Evolutionary conservation across 2,113 vertebrate genomes (phyloP), one percentile per base, ranked within the genome.

Genomic region (Paracanthobrama guichenoti): DNA sequence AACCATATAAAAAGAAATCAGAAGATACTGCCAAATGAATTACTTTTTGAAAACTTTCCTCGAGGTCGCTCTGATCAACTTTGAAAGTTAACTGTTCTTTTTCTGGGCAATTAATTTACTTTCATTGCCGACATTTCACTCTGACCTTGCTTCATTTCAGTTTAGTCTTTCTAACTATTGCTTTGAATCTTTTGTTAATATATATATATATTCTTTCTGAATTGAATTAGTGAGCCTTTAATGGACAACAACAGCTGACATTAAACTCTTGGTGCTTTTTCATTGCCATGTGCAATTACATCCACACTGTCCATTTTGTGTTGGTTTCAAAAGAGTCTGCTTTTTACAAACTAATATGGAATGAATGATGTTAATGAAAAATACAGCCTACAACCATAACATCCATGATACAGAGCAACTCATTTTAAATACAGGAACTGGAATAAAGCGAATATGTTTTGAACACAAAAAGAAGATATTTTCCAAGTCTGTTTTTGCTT

Each of bases 101-200:
- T 46, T 13, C 62, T 46, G 18, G 4, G 11, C 20, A 72, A 31
- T 46, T 46, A 0, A 24, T 72, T 72, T 72, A 72, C 24, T 76
- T 76, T 55, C 3, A 76, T 55, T 55, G 10, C 4, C 18, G 20
- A 31, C 73, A 55, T 35, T 55, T 76, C 9, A 22, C 26, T 76
- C 9, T 76, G 73, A 76, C 73, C 73, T 76, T 76, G 26, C 10
- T 31, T 76, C 10, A 31, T 55, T 55, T 55, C 39, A 12, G 35
- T 18, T 69, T 3, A n/a, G 67, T 44, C 39, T 44, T 71, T 44
- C 39, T n/a, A 71, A 71, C 4, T 18, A 3, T 28, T 76, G 10
- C 48, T 55, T 76, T 55, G 26, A 73, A 26, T 6, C 44, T 73
- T 73, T 75, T 48, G 24, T 26, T 16, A 66, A 66, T 46, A 46